phyloP scores from a whole-genome alignment of 1,140 invertebrate genomes.

The Cotesia typhae region DNA sequence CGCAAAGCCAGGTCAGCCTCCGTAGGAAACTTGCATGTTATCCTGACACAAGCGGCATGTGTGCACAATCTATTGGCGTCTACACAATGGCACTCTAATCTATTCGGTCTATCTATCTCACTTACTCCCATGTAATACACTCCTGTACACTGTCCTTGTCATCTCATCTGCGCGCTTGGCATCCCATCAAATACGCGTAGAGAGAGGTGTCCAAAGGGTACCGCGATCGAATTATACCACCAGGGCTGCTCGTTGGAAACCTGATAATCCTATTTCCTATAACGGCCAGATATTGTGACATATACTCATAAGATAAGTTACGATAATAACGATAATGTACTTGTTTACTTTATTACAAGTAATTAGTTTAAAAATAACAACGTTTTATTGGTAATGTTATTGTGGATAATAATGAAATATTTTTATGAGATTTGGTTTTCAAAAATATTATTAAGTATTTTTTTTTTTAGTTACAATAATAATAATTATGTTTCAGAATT shows the following conservation, averaged over 20 bases:
- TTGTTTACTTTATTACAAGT: no score
- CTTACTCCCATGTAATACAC: no score
- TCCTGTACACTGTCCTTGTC: neutral
- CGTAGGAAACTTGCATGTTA: slow-evolving; percentile 27
- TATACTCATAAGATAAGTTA: slow-evolving; percentile 2
- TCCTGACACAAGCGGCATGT: slow-evolving; percentile 25
- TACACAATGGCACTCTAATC: slow-evolving; percentile 38
- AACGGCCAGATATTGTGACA: slow-evolving; percentile 26
- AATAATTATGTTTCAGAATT: no score
- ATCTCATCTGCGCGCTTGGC: slow-evolving; percentile 9
- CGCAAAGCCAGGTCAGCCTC: slow-evolving; percentile 25
- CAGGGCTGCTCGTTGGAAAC: neutral
- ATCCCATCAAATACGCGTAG: slow-evolving; percentile 18
- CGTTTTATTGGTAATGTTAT: no score
- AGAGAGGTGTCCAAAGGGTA: slow-evolving; percentile 24
- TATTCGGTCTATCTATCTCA: slow-evolving; percentile 15
- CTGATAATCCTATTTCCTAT: slow-evolving; percentile 33
- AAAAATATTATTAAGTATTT: no score
- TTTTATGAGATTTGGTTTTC: no score
- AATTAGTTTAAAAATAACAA: no score
- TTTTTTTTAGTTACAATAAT: no score
- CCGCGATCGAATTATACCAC: slow-evolving; percentile 21
- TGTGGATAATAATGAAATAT: no score
- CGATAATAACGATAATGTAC: no score
- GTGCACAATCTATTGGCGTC: slow-evolving; percentile 37